phyloP scores from a whole-genome alignment of 2,113 vertebrate genomes.

The Rhinogobius similis region DNA sequence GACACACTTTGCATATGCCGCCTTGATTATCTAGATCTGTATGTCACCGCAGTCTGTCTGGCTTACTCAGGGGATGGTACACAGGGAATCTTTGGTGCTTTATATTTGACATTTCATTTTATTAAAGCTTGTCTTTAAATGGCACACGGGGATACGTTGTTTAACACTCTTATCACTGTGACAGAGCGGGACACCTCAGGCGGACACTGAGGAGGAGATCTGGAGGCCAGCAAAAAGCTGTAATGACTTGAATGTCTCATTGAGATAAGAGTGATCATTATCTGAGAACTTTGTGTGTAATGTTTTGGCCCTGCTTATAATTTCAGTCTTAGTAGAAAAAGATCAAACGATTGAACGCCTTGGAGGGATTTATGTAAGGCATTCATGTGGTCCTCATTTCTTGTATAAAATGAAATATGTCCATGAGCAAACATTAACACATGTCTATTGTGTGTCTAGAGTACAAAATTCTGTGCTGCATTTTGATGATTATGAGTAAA shows the following conservation, averaged over 20 bases:
- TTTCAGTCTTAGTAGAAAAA: background rate
- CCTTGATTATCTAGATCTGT: constrained; percentile 31
- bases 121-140: constrained; percentile 20
- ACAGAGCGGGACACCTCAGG: constrained; percentile 10
- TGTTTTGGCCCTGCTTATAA: background rate
- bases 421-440: no score
- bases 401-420: no score
- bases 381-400: background rate
- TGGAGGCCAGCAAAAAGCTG: background rate
- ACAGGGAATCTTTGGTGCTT: constrained; percentile 25
- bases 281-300: background rate
- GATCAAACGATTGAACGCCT: background rate
- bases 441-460: no score
- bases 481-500: no score
- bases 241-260: background rate
- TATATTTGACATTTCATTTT: constrained; percentile 32
- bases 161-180: constrained; percentile 20
- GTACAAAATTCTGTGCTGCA: no score
- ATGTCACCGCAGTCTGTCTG: constrained; percentile 11
- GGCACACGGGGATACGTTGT: constrained; percentile 14
- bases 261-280: background rate
- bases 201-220: background rate
- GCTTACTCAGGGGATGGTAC: constrained; percentile 7
- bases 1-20: constrained; percentile 6
- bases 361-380: background rate